A percentile compares a stretch with the other conserved stretches of the same genome.
These are phyloP conservation scores for Himantopus leucocephalus DNA, from an alignment of 2,113 vertebrate genomes.

Conservation along the genomic window DNA sequence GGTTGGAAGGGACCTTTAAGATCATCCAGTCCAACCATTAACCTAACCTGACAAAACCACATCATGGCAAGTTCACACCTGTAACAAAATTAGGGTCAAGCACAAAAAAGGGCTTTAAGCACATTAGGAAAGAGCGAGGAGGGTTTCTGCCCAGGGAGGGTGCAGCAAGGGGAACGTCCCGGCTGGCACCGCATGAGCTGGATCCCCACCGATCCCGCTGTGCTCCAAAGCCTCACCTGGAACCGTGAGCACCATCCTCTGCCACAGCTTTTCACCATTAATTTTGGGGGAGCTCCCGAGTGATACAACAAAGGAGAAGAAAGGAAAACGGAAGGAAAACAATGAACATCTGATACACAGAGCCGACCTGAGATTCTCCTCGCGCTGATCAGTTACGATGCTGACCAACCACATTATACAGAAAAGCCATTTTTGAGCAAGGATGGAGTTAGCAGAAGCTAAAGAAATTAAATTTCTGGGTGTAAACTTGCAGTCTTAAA, in stretches of 20 bases:
- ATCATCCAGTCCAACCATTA: too few species aligned
- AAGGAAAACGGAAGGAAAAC: background rate
- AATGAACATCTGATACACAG: background rate
- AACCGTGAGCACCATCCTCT: background rate
- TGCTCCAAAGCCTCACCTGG: background rate
- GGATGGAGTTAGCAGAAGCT: background rate
- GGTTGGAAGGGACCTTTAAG: too few species aligned
- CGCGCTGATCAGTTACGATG: background rate
- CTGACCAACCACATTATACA: background rate
- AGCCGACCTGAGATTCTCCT: background rate
- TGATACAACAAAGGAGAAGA: background rate
- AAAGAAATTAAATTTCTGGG: constrained; percentile 17
- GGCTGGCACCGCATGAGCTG: background rate
- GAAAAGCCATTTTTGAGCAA: constrained; percentile 6
- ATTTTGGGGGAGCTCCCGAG: background rate
- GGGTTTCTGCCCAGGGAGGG: background rate
- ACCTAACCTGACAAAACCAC: too few species aligned
- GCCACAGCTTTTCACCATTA: background rate
- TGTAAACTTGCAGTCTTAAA: background rate
- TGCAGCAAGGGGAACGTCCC: background rate
- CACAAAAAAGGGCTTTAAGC: background rate
- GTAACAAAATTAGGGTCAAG: background rate
- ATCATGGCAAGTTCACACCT: background rate
- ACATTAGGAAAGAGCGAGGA: background rate
- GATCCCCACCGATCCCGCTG: background rate